Conservation (phyloP, 2,797 vertebrate genomes). For the Neosalanx taihuensis region DNA sequence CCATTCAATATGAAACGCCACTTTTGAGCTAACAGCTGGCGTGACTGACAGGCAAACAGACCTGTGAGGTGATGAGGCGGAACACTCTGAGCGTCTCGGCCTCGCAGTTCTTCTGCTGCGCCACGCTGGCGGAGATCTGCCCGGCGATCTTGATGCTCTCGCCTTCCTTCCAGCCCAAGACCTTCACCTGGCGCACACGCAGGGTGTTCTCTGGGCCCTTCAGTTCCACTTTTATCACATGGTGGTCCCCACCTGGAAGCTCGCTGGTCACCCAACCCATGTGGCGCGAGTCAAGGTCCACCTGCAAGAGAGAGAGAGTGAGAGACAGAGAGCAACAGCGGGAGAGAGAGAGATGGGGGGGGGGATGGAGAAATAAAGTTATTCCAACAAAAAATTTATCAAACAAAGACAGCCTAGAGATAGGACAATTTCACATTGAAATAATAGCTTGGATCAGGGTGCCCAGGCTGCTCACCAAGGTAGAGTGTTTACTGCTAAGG, state of each 20-base stretch:
- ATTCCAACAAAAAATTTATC: not conserved
- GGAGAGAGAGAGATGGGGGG: not conserved
- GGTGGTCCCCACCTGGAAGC: constrained; percentile 92
- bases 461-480: too few species aligned
- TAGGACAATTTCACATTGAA: not conserved
- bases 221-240: constrained; percentile 96
- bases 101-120: constrained; percentile 98
- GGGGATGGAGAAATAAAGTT: not conserved
- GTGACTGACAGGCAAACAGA: constrained; percentile 45
- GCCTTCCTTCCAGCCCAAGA: constrained; percentile 97
- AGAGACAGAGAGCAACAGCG: not conserved
- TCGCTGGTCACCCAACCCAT: constrained; percentile 99
- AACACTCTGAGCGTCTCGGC: constrained; percentile 94
- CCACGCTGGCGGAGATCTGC: constrained; percentile 93
- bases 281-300: constrained; percentile 96
- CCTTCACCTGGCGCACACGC: constrained; percentile 95
- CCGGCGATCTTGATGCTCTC: constrained; percentile 96
- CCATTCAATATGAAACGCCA: too few species aligned
- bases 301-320: constrained; percentile 61
- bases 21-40: not conserved
- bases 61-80: constrained; percentile 97
- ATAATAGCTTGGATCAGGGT: constrained; percentile 6
- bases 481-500: not conserved
- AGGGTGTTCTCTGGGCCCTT: constrained; percentile 98
- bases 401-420: not conserved